phyloP scores from a whole-genome alignment of 2,797 vertebrate genomes.

The Salmo trutta region DNA sequence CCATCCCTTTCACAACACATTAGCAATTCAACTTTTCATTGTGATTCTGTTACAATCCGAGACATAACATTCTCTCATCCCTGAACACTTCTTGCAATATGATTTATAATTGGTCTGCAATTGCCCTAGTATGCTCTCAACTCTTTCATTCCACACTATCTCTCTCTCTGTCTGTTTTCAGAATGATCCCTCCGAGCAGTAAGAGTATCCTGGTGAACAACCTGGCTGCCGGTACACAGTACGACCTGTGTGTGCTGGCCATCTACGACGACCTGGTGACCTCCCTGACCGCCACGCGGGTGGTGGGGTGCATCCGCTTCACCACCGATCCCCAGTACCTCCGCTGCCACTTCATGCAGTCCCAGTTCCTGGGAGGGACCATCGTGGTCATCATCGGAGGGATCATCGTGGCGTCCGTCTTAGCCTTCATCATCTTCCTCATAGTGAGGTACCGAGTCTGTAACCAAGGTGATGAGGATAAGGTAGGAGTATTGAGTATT shows the following conservation, averaged over 20 bases:
- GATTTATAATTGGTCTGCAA: neutral
- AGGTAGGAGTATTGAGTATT: constrained; percentile 63
- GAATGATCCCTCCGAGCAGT: constrained; percentile 98
- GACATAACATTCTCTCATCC: neutral
- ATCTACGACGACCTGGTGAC: constrained; percentile 98
- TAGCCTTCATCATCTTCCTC: constrained; percentile 98
- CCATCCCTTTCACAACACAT: neutral
- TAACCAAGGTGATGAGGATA: constrained; percentile 87
- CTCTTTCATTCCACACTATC: neutral
- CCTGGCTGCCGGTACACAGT: constrained; percentile 89
- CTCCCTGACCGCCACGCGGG: constrained; percentile 91
- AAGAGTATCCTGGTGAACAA: constrained; percentile 97
- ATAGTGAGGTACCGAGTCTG: constrained; percentile 98
- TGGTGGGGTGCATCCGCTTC: constrained; percentile 95
- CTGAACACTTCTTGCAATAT: neutral
- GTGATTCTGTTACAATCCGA: neutral
- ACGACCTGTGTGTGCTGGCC: constrained; percentile 95
- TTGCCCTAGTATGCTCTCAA: neutral
- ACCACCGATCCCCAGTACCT: constrained; percentile 95
- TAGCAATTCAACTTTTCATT: neutral
- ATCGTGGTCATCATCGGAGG: constrained; percentile 99
- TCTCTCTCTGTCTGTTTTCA: constrained; percentile 48
- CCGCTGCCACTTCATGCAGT: constrained; percentile 99
- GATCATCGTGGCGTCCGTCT: constrained; percentile 95
- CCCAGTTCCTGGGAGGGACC: constrained; percentile 97